Evolutionary conservation across 2,113 vertebrate genomes (phyloP).

Genomic region (Patagioenas fasciata): DNA sequence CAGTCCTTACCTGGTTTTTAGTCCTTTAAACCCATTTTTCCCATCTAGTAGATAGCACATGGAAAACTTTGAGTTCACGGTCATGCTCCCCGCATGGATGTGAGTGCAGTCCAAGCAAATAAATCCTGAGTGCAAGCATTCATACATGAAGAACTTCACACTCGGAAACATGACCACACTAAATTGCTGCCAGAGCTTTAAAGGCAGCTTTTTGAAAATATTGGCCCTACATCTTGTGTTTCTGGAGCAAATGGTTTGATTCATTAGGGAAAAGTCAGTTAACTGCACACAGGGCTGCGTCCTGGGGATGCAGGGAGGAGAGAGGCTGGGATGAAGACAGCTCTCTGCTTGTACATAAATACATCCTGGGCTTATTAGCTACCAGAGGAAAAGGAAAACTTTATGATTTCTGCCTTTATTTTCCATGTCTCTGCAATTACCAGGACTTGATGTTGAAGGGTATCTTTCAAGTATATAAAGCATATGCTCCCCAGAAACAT

Average conservation of each 20-base stretch:
- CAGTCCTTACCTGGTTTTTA: conserved; percentile 7
- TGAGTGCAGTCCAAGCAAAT: conserved; percentile 46
- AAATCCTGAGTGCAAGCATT: conserved; percentile 58
- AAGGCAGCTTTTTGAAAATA: conserved; percentile 57
- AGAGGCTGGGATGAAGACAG: not conserved
- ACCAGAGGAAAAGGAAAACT: conserved; percentile 8
- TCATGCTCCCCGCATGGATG: not conserved
- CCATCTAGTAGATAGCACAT: conserved; percentile 3
- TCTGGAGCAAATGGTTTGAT: conserved; percentile 40
- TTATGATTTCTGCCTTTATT: conserved; percentile 33
- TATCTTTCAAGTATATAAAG: not conserved
- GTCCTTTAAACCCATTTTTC: not conserved
- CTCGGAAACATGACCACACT: conserved; percentile 53
- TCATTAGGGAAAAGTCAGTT: conserved; percentile 22
- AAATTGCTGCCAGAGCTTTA: conserved; percentile 43
- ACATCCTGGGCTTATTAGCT: not conserved
- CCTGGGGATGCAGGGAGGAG: not conserved
- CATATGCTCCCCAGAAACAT: conserved; percentile 51
- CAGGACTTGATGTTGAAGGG: not conserved
- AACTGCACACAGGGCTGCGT: not conserved
- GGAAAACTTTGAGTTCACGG: not conserved
- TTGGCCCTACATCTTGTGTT: conserved; percentile 26
- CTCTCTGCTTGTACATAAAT: not conserved
- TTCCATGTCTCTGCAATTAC: not conserved
- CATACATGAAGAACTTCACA: conserved; percentile 60